Evolutionary conservation across 2,113 vertebrate genomes (phyloP), one percentile per base, ranked within the genome.

Genomic region (Microtus montanus): DNA sequence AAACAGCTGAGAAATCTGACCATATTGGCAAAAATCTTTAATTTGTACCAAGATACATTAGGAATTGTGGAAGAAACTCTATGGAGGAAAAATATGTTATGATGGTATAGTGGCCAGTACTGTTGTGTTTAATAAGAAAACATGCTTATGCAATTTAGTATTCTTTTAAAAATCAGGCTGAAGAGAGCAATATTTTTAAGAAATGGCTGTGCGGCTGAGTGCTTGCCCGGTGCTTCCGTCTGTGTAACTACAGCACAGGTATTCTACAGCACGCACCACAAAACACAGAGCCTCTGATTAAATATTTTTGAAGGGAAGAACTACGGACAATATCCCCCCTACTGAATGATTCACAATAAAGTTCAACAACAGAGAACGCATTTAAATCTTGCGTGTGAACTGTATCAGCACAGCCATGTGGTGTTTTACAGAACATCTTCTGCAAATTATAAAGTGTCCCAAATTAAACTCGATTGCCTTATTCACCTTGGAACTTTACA

Each of bases 171-270:
- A 92, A 35, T 33, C 78, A 87, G 82, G 26, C 13, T 83, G 28
- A 80, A 91, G 86, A 91, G 80, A 90, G n/a, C 13, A 10, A 35
- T 15, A 13, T 17, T 19, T 41, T 74, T 61, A 54, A 10, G 58
- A 38, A 38, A 54, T 70, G 54, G 82, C 64, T 79, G 94, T 92
- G 35, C 3, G 74, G n/a, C 44, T n/a, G 91, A 96, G 95, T 86
- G 28, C 24, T 85, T 73, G 73, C 63, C 61, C 78, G 85, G 33
- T 33, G 79, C n/a, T 64, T 85, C 8, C 78, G 47, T 54, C 44
- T 95, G 73, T 7, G 54, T 58, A 58, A 58, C 54, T 58, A 58
- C 54, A 58, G 54, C 54, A 58, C 54, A 83, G 14, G 30, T 78
- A 54, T 52, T 38, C 41, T 93, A 87, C 35, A 95, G 83, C 71